phyloP scores from a whole-genome alignment of 1,140 invertebrate genomes.

The Mesaphorura yosii region DNA sequence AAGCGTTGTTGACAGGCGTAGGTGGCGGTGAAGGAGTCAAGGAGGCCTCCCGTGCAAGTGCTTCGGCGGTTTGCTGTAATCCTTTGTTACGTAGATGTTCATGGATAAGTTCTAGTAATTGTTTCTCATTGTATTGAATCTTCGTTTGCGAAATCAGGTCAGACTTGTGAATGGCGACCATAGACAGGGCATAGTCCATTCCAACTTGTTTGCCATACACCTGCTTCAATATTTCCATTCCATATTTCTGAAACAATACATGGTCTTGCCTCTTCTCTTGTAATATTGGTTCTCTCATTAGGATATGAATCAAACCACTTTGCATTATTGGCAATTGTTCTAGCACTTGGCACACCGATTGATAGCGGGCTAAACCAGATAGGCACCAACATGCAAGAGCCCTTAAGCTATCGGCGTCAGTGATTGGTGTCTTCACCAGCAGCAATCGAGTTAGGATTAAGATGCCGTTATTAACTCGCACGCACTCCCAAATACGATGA shows the following conservation, averaged over 20 bases:
- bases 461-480: constrained; percentile 45
- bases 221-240: constrained; percentile 74
- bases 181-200: constrained; percentile 1
- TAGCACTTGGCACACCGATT: constrained; percentile 81
- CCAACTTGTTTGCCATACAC: constrained; percentile 55
- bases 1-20: background rate
- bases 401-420: constrained; percentile 87
- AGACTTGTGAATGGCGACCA: constrained; percentile 44
- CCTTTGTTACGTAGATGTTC: constrained; percentile 73
- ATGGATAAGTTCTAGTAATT: constrained; percentile 82
- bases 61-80: constrained; percentile 13
- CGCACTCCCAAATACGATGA: constrained; percentile 82
- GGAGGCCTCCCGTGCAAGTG: constrained; percentile 11
- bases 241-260: constrained; percentile 90
- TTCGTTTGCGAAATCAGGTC: constrained; percentile 52
- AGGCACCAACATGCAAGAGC: constrained; percentile 83
- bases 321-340: constrained; percentile 90
- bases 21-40: background rate
- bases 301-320: constrained; percentile 72
- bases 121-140: constrained; percentile 61
- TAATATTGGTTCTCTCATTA: constrained; percentile 86
- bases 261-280: constrained; percentile 93
- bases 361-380: constrained; percentile 78
- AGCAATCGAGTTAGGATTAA: constrained; percentile 53
- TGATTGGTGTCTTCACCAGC: constrained; percentile 85